phyloP scores from a whole-genome alignment of 2,113 vertebrate genomes.

The Hydropotes inermis region DNA sequence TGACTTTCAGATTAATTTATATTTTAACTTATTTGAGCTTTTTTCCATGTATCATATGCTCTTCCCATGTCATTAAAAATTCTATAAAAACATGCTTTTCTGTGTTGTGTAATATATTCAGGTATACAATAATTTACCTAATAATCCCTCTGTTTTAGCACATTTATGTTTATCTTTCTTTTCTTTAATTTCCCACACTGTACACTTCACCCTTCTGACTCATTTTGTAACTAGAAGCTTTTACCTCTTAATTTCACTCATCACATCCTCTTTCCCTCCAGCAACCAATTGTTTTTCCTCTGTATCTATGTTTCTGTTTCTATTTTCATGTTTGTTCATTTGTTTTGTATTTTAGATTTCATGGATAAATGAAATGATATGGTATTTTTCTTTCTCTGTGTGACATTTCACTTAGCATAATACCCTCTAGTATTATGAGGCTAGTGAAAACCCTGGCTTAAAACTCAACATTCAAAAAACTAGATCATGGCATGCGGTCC shows the following conservation, averaged over 20 bases:
- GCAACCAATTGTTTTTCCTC: not conserved
- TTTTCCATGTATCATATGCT: not conserved
- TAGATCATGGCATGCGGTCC: not conserved
- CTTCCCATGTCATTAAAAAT: not conserved
- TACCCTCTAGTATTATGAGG: not conserved
- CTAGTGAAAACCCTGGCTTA: not conserved
- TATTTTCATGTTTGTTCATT: not conserved
- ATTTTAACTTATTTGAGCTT: not conserved
- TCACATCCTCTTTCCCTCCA: not conserved
- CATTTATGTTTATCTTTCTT: not conserved
- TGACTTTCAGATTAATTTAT: not conserved
- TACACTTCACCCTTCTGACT: not conserved
- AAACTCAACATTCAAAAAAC: not conserved
- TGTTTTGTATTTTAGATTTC: not conserved
- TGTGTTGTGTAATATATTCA: not conserved
- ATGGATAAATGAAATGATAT: not conserved
- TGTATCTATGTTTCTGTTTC: not conserved
- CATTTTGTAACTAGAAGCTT: not conserved
- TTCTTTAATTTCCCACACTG: not conserved
- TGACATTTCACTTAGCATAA: not conserved
- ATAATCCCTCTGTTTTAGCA: not conserved
- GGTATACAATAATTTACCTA: not conserved
- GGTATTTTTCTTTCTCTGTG: not conserved
- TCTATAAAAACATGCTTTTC: not conserved
- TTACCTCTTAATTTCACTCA: not conserved